Base-by-base conservation (phyloP, 2,888 invertebrate species). In the Ophioninae sp. region DNA sequence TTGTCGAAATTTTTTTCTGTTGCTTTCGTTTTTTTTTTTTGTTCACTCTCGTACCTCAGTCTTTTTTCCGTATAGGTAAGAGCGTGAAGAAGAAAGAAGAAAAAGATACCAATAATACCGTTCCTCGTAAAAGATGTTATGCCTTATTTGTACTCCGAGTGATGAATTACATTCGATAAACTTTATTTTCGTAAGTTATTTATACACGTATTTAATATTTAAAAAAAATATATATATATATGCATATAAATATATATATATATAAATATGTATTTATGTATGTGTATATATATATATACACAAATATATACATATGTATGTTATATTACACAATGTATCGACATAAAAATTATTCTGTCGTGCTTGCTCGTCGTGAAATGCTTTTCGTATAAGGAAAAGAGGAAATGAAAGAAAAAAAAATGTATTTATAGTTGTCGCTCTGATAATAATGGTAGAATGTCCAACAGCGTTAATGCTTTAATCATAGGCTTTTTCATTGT, bases 151-250 rank as follows among this genome's bases (percentile, higher is more conserved):
- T 77, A 81, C 83, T 81, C 80, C 78, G 80, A 77, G 77, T 81
- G 83, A 83, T 80, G 77, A 83, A 81, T 81, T 80, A 78, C 77
- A 78, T 83, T 83, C 81, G 83, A 83, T 83, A 81, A 81, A 83
- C 83, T 83, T 83, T 83, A 83, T 83, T 83, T 83, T 83, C 83
- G 63, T 79, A 83, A 72, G 41, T 83, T 67, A 83, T 79, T 67
- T 82, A 73, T 72, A 77, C 20, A 77, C 51, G 77, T 67, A 77
- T 69, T 41, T 30, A 44, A 51, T 59, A 74, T 73, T 73, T 67
- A 67, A 41, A 6, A 39, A 6, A 61, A 64, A 72, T 72, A 72
- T 65, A 76, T 81, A 0, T 9, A 63, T 63, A 63, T 23, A 44
- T 65, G 67, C 56, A 64, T 58, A 41, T 61, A 9, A 5, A 17